A percentile compares a stretch with the other conserved stretches of the same genome.
Conservation (phyloP, 2,888 invertebrate species). For the Leptopilina myrica region DNA sequence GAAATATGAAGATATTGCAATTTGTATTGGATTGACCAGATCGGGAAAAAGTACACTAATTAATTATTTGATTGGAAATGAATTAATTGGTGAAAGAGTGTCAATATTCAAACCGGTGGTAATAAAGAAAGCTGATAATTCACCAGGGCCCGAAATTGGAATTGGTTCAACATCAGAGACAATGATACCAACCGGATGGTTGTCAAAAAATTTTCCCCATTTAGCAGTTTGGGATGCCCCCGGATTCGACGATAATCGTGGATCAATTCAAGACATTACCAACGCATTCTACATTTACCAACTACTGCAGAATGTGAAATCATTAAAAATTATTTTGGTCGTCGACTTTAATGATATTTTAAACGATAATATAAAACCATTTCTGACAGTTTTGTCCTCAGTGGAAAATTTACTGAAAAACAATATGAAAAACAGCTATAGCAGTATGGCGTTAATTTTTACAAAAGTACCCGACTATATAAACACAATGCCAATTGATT, state of each 20-base stretch:
- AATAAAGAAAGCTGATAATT: neutral
- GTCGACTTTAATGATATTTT: slow-evolving; percentile 6
- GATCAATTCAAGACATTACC: slow-evolving; percentile 19
- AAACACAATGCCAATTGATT: neutral
- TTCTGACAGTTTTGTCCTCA: neutral
- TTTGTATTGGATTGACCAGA: neutral
- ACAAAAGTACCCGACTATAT: slow-evolving; percentile 39
- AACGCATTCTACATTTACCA: slow-evolving; percentile 29
- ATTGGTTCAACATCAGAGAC: neutral
- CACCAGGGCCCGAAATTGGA: slow-evolving; percentile 2
- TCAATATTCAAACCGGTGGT: neutral
- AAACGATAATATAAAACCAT: neutral
- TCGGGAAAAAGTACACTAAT: slow-evolving; percentile 31
- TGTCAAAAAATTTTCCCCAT: neutral
- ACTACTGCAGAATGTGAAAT: slow-evolving; percentile 22
- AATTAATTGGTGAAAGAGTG: neutral
- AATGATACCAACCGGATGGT: neutral
- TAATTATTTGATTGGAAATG: slow-evolving; percentile 10
- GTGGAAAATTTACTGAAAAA: neutral
- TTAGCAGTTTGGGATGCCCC: neutral
- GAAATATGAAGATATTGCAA: neutral
- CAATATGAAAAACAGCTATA: neutral
- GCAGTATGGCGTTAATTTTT: slow-evolving; percentile 21
- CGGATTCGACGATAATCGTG: neutral
- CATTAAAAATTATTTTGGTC: slow-evolving; percentile 31